These are phyloP conservation scores for Andrena haemorrhoa DNA, from an alignment of 2,888 invertebrate species.

Conservation along the genomic window DNA sequence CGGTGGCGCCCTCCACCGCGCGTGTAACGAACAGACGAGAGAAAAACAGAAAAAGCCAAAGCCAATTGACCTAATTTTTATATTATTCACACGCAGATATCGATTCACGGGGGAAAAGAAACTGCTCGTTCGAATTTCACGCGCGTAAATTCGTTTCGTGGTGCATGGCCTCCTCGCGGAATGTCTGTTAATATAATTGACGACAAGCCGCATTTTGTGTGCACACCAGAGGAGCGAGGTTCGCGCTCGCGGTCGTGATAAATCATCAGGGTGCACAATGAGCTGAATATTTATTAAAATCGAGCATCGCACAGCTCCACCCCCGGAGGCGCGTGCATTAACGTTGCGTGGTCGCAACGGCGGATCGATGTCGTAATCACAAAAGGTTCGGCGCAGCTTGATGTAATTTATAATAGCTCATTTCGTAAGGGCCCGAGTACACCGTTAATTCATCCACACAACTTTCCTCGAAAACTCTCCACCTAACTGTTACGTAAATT, in stretches of 20 bases:
- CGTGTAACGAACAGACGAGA: background rate
- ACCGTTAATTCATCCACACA: constrained; percentile 49
- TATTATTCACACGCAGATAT: background rate
- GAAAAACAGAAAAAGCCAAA: background rate
- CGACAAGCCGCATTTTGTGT: background rate
- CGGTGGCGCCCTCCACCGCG: too few species aligned
- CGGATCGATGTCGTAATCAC: constrained; percentile 52
- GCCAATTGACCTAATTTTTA: constrained; percentile 29
- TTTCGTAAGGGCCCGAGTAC: constrained; percentile 32
- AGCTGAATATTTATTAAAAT: constrained; percentile 64
- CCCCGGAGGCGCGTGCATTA: constrained; percentile 35
- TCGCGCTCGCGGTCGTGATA: constrained; percentile 46
- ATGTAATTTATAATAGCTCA: constrained; percentile 58
- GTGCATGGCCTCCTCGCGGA: background rate
- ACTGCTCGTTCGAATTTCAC: constrained; percentile 26
- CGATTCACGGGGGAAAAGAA: constrained; percentile 1
- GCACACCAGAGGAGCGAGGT: background rate
- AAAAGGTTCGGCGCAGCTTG: constrained; percentile 28
- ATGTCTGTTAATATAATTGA: background rate
- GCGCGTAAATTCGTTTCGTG: constrained; percentile 27
- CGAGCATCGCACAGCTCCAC: constrained; percentile 30
- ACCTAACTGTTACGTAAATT: constrained; percentile 23
- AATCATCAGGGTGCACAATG: constrained; percentile 49
- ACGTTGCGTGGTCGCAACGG: constrained; percentile 7
- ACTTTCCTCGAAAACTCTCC: constrained; percentile 39